Evolutionary conservation across 2,797 vertebrate species (phyloP).

Genomic region (Erpetoichthys calabaricus): DNA sequence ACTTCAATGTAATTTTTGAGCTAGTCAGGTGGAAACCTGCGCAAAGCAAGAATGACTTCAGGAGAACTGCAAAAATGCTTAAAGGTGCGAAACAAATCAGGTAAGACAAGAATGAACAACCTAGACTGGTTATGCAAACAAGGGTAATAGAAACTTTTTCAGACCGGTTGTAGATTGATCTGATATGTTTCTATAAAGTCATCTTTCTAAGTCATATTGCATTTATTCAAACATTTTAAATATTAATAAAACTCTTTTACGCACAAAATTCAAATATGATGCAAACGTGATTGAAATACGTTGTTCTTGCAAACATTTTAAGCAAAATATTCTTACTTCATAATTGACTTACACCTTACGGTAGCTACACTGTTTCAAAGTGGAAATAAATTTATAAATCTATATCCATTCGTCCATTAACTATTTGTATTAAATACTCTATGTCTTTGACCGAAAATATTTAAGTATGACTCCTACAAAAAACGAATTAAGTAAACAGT

Average conservation of each 20-base stretch:
- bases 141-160: slow-evolving; percentile 3
- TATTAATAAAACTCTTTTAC: no score
- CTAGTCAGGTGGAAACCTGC: slow-evolving; percentile 28
- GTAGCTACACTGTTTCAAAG: no score
- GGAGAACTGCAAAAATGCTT: slow-evolving; percentile 12
- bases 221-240: no score
- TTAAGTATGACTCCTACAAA: slow-evolving; percentile 8
- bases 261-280: no score
- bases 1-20: slow-evolving; percentile 36
- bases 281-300: no score
- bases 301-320: no score
- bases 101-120: slow-evolving; percentile 26
- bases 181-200: neutral
- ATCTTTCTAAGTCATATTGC: no score
- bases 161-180: neutral
- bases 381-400: no score
- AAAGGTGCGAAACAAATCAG: slow-evolving; percentile 17
- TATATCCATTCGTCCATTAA: no score
- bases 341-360: no score
- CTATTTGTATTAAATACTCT: neutral
- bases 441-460: neutral
- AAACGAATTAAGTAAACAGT: slow-evolving; percentile 18
- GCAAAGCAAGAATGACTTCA: slow-evolving; percentile 6
- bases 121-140: slow-evolving; percentile 23
- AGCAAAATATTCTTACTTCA: no score